phyloP scores from a whole-genome alignment of 2,888 invertebrate species.

The Aphidoletes aphidimyza region DNA sequence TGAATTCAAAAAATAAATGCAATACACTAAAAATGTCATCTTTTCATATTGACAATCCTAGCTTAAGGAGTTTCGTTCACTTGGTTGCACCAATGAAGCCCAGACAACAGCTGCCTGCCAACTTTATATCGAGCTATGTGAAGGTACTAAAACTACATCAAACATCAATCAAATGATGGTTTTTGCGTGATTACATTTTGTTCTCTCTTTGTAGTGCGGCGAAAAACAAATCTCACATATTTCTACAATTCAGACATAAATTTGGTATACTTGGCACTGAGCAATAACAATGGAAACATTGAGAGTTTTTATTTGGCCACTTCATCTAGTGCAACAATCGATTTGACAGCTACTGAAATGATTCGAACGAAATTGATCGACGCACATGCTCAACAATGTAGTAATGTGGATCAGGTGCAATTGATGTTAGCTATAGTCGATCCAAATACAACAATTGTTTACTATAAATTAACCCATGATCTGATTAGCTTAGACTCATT shows the following conservation, averaged over 20 bases:
- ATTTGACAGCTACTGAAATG: neutral
- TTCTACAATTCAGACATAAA: neutral
- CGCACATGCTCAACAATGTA: neutral
- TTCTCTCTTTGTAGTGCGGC: neutral
- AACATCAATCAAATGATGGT: too few relatives aligned
- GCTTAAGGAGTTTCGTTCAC: slow-evolving; percentile 66
- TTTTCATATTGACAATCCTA: slow-evolving; percentile 60
- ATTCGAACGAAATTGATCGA: neutral
- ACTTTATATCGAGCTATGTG: slow-evolving; percentile 69
- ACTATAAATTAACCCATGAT: slow-evolving; percentile 66
- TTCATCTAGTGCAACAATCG: neutral
- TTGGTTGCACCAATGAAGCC: slow-evolving; percentile 66
- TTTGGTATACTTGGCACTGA: neutral
- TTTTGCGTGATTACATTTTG: neutral
- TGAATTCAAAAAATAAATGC: too few relatives aligned
- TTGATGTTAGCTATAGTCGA: slow-evolving; percentile 66
- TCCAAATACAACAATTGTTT: slow-evolving; percentile 67
- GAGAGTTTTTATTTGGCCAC: neutral
- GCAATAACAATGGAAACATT: neutral
- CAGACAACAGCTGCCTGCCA: slow-evolving; percentile 68
- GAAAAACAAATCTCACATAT: neutral
- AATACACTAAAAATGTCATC: neutral
- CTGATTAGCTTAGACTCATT: slow-evolving; percentile 60
- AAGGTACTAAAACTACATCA: slow-evolving; percentile 64
- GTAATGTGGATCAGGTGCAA: neutral